A percentile compares a stretch with the other conserved stretches of the same genome.
These are phyloP conservation scores for Rhinella marina DNA, from an alignment of 2,797 vertebrate genomes.

Conservation along the genomic window DNA sequence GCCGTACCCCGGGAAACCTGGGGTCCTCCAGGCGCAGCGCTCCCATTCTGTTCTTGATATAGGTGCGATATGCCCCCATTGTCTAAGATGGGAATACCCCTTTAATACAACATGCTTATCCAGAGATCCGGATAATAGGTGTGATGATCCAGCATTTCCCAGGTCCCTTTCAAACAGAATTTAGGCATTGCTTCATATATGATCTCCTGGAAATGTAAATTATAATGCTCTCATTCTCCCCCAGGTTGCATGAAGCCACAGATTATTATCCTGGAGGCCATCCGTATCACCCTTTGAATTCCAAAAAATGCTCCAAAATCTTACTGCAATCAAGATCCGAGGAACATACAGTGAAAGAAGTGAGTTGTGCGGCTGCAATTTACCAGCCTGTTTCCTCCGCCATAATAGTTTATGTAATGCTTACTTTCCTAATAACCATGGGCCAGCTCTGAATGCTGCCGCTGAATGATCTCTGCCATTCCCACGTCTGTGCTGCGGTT, in stretches of 20 bases:
- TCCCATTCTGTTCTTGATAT: too few relatives aligned
- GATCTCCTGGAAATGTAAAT: too few relatives aligned
- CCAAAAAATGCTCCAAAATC: conserved; percentile 93
- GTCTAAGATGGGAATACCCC: too few relatives aligned
- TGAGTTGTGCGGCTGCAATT: conserved; percentile 69
- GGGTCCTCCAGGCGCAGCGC: too few relatives aligned
- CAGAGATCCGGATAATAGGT: too few relatives aligned
- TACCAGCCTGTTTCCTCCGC: background rate
- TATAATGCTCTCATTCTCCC: too few relatives aligned
- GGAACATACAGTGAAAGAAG: conserved; percentile 94
- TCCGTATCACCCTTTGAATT: conserved; percentile 84
- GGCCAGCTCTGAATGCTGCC: background rate
- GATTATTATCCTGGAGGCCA: conserved; percentile 94
- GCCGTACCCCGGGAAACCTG: too few relatives aligned
- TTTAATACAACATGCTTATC: too few relatives aligned
- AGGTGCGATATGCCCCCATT: too few relatives aligned
- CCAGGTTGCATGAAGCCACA: conserved; percentile 88
- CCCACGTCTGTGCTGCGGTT: background rate
- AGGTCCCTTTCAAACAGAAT: too few relatives aligned
- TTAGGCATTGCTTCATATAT: too few relatives aligned
- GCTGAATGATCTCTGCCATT: conserved; percentile 12
- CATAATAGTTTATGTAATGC: background rate
- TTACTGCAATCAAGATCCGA: conserved; percentile 93
- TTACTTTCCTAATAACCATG: conserved; percentile 7
- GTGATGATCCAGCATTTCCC: conserved; percentile 73